phyloP scores from a whole-genome alignment of 2,113 vertebrate genomes.

The Collichthys lucidus region DNA sequence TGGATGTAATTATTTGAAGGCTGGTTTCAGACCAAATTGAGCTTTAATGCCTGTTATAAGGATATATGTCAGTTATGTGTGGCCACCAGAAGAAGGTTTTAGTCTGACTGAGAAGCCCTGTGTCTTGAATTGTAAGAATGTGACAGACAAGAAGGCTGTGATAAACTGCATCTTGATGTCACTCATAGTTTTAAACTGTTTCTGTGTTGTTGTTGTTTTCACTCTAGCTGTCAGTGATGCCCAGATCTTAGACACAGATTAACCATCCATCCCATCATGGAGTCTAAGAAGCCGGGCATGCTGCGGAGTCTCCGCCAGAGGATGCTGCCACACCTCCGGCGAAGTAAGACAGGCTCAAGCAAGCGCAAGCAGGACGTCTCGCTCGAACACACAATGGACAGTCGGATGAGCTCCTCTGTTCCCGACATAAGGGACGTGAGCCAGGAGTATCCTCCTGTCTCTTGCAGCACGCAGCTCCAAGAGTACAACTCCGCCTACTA shows the following conservation, averaged over 20 bases:
- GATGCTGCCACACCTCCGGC: constrained; percentile 66
- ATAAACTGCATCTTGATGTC: neutral
- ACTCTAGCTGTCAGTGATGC: constrained; percentile 53
- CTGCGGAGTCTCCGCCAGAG: constrained; percentile 74
- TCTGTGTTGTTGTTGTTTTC: constrained; percentile 1
- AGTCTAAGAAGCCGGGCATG: constrained; percentile 74
- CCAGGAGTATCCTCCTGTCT: neutral
- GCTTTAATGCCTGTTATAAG: neutral
- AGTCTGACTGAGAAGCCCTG: neutral
- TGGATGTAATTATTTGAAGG: neutral
- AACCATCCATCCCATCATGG: constrained; percentile 58
- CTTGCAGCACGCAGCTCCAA: neutral
- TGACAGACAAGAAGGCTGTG: neutral
- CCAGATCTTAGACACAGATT: constrained; percentile 41
- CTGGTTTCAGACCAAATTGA: neutral
- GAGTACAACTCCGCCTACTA: constrained; percentile 16
- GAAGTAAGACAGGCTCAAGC: constrained; percentile 35
- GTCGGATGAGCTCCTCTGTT: constrained; percentile 69
- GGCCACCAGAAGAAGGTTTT: neutral
- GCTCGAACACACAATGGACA: constrained; percentile 43
- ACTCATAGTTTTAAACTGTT: neutral
- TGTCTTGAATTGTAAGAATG: neutral
- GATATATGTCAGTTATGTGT: neutral
- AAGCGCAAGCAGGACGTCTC: constrained; percentile 37
- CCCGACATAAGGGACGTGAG: constrained; percentile 65